Conservation (phyloP, 2,888 invertebrate genomes). For the Drosophila trichaetosa region DNA sequence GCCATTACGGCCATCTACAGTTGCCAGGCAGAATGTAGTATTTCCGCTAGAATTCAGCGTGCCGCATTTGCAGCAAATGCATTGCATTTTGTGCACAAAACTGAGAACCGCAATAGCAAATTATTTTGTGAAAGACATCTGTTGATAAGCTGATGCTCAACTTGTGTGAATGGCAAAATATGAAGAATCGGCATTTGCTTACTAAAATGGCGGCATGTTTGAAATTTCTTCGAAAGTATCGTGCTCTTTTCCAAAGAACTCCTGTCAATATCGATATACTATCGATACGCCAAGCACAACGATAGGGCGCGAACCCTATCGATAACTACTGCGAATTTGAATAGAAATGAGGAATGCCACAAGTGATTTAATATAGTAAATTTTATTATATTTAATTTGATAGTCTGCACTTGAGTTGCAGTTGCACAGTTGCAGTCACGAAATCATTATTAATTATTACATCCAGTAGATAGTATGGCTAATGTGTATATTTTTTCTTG, state of each 20-base stretch:
- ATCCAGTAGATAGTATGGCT: slow-evolving; percentile 50
- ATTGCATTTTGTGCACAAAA: neutral
- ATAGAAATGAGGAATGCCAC: neutral
- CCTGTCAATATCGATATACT: neutral
- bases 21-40: slow-evolving; percentile 1
- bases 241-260: neutral
- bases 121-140: too few relatives aligned
- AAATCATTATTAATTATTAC: slow-evolving; percentile 31
- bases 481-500: slow-evolving; percentile 41
- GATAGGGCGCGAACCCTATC: neutral
- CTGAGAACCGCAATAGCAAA: neutral
- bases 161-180: neutral
- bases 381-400: slow-evolving; percentile 52
- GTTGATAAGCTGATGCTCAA: neutral
- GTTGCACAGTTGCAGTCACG: slow-evolving; percentile 19
- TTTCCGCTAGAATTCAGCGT: neutral
- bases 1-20: neutral
- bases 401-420: slow-evolving; percentile 37
- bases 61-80: slow-evolving; percentile 37
- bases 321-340: neutral
- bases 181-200: neutral
- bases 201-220: neutral
- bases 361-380: slow-evolving; percentile 32
- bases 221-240: neutral
- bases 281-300: neutral